Base-by-base conservation (phyloP, 2,797 vertebrate species). In the Myoxocephalus aenaeus region DNA sequence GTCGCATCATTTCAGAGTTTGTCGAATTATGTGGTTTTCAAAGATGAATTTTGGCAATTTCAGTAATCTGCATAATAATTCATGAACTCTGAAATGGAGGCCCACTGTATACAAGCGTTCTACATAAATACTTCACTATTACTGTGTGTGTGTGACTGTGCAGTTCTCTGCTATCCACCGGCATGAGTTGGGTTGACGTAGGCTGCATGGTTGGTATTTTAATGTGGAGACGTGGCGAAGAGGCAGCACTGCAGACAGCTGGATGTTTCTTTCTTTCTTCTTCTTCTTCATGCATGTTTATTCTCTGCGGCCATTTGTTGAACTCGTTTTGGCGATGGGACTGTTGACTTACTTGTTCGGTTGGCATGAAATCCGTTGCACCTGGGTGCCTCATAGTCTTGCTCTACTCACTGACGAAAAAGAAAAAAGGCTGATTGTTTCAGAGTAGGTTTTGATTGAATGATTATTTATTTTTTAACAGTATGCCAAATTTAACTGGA, bases 1-100 rank as follows among this genome's bases (percentile, higher is more conserved):
- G 86, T 84, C 80, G 8, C 65, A 81, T 84, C 22, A 87, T 93
- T 93, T 92, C 92, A 93, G 89, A 91, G 91, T 92, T 93, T 91
- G 67, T 70, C 87, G 75, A 89, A 84, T 80, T 59, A 65, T 69
- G 72, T 75, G 72, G 5, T 78, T 58, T 61, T 61, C 65, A 58
- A 71, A 69, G 36, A 64, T 25, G 11, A 65, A n/a, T 58, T 72
- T 72, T 48, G 38, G 44, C 34, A 57, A 58, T 48, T 10, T 5
- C 56, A 22, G 22, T n/a, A 22, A 40, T n/a, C 62, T 22, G n/a
- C 38, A 7, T 73, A 62, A 36, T 69, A 22, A 74, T 87, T 92
- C 86, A 90, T 73, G 84, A 89, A 90, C 93, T 93, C 91, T 93
- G 92, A 92, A 90, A 91, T 90, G 77, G 57, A 57, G 84, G 63